Evolutionary conservation across 2,797 vertebrate species (phyloP).

Genomic region (Varecia variegata): DNA sequence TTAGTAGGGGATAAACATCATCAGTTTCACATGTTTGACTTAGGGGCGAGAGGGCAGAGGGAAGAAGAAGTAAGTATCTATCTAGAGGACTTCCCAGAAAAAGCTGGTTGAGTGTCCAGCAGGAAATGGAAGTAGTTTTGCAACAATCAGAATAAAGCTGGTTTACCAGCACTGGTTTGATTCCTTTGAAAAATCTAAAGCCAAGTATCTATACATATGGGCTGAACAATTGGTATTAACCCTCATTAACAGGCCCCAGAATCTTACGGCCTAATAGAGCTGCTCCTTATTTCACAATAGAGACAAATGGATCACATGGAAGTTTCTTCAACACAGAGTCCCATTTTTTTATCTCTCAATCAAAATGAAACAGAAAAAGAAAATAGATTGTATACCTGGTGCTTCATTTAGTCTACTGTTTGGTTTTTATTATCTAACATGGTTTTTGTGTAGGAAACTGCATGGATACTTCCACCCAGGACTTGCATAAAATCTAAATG

Average conservation of each 20-base stretch:
- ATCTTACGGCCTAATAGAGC: no score
- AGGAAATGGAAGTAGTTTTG: not conserved
- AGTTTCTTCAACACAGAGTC: not conserved
- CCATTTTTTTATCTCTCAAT: not conserved
- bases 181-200: slow-evolving; percentile 10
- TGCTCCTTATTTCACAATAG: not conserved
- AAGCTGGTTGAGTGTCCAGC: not conserved
- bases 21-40: not conserved
- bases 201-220: not conserved
- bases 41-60: not conserved
- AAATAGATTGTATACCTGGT: not conserved
- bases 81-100: not conserved
- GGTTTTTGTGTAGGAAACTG: not conserved
- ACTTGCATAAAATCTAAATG: slow-evolving; percentile 5
- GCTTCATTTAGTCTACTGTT: not conserved
- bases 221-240: not conserved
- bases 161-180: not conserved
- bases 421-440: not conserved
- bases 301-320: not conserved
- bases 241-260: not conserved
- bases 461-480: not conserved
- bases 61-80: not conserved
- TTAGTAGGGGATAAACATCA: not conserved
- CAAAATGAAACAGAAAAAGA: not conserved
- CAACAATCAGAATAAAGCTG: not conserved